A percentile compares a stretch with the other conserved stretches of the same genome.
Conservation (phyloP, 2,113 vertebrate species). For the Chloroceryle aenea region DNA sequence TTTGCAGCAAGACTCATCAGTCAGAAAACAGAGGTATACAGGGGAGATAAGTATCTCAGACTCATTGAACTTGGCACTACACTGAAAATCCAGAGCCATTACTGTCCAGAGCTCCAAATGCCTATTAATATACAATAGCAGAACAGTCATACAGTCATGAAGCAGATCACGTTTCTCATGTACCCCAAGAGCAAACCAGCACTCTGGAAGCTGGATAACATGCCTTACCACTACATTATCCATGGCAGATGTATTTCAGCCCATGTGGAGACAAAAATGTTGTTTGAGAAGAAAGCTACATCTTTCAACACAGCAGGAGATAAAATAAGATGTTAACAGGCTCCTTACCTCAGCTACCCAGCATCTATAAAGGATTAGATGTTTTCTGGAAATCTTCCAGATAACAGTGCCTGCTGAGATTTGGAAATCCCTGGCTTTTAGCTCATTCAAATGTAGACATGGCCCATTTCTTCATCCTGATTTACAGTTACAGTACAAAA, state of each 20-base stretch:
- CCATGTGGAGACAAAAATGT: not conserved
- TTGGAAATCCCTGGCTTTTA: constrained; percentile 10
- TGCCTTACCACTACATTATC: not conserved
- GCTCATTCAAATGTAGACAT: not conserved
- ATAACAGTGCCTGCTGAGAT: constrained; percentile 27
- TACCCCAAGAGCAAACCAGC: not conserved
- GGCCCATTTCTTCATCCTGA: not conserved
- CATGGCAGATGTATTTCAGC: not conserved
- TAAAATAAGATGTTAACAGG: constrained; percentile 31
- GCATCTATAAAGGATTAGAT: constrained; percentile 17
- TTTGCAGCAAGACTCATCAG: not conserved
- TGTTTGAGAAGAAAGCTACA: constrained; percentile 2
- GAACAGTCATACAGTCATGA: not conserved
- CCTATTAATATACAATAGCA: rapidly evolving
- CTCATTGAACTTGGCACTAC: not conserved
- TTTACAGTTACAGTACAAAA: not conserved
- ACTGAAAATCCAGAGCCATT: not conserved
- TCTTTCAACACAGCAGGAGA: constrained; percentile 37
- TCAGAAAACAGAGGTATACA: not conserved
- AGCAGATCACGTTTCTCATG: not conserved
- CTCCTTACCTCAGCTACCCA: constrained; percentile 11
- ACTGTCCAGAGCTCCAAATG: not conserved
- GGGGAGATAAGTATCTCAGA: not conserved
- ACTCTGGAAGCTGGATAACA: not conserved
- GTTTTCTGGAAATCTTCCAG: constrained; percentile 30